Evolutionary conservation across 2,888 invertebrate genomes (phyloP).

Genomic region (Busseola fusca): DNA sequence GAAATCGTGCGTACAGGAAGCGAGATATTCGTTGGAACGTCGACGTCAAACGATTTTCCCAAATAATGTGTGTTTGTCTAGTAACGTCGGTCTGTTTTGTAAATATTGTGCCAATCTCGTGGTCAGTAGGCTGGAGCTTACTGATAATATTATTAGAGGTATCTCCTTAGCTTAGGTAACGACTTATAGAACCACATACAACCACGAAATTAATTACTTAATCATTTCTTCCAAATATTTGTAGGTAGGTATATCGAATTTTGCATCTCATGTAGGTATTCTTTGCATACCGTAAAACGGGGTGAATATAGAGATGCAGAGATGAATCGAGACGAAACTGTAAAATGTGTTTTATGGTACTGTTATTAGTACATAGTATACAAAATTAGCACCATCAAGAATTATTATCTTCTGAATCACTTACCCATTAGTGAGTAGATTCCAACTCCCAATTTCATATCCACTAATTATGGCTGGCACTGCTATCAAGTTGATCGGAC

Average conservation of each 20-base stretch:
- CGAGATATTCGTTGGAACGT: constrained; percentile 9
- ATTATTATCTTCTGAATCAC: constrained; percentile 46
- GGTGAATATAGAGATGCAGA: no score
- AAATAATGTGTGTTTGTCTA: constrained; percentile 8
- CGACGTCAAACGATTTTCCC: constrained; percentile 18
- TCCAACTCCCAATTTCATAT: constrained; percentile 83
- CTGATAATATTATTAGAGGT: not conserved
- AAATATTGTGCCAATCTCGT: constrained; percentile 23
- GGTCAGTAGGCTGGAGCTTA: no score
- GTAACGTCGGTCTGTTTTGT: constrained; percentile 11
- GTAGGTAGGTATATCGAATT: not conserved
- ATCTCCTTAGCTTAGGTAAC: not conserved
- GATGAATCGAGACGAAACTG: no score
- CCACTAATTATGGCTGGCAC: constrained; percentile 77
- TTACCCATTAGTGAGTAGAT: constrained; percentile 83
- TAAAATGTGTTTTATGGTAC: not conserved
- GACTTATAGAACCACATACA: not conserved
- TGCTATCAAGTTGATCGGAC: constrained; percentile 81
- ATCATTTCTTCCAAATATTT: not conserved
- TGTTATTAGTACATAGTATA: not conserved
- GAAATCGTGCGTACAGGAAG: constrained; percentile 32
- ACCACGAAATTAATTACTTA: not conserved
- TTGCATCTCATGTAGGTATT: not conserved
- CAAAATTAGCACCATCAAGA: constrained; percentile 16
- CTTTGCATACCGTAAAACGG: not conserved